phyloP scores from a whole-genome alignment of 1,140 invertebrate species.

The Drosophila pruinosa region DNA sequence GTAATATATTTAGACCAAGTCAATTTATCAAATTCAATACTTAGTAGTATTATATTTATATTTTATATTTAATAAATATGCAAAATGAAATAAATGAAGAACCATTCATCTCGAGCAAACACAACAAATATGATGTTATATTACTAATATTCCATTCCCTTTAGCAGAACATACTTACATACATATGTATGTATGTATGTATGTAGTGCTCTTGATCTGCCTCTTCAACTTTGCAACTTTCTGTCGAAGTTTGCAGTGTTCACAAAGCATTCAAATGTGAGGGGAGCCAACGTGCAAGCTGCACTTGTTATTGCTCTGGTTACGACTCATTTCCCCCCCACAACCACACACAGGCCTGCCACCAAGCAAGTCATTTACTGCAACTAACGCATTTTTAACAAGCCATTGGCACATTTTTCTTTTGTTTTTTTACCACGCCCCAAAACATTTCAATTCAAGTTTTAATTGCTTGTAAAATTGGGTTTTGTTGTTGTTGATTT shows the following conservation, averaged over 20 bases:
- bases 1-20: too few relatives aligned
- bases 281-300: not conserved
- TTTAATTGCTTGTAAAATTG: constrained; percentile 76
- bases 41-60: too few relatives aligned
- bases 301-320: not conserved
- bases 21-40: too few relatives aligned
- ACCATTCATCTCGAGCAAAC: too few relatives aligned
- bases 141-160: too few relatives aligned
- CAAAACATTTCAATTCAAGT: constrained; percentile 72
- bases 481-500: constrained; percentile 25
- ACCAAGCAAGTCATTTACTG: not conserved
- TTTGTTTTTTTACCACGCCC: constrained; percentile 8
- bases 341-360: not conserved
- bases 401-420: constrained; percentile 33
- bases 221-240: not conserved
- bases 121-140: too few relatives aligned
- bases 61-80: too few relatives aligned
- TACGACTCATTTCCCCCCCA: not conserved
- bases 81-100: too few relatives aligned
- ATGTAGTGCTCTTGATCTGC: too few relatives aligned
- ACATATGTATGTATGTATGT: too few relatives aligned
- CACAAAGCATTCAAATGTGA: not conserved
- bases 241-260: not conserved
- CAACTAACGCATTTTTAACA: constrained; percentile 41
- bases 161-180: too few relatives aligned